Conservation (phyloP, 2,888 invertebrate genomes). For the Melipona beecheii region DNA sequence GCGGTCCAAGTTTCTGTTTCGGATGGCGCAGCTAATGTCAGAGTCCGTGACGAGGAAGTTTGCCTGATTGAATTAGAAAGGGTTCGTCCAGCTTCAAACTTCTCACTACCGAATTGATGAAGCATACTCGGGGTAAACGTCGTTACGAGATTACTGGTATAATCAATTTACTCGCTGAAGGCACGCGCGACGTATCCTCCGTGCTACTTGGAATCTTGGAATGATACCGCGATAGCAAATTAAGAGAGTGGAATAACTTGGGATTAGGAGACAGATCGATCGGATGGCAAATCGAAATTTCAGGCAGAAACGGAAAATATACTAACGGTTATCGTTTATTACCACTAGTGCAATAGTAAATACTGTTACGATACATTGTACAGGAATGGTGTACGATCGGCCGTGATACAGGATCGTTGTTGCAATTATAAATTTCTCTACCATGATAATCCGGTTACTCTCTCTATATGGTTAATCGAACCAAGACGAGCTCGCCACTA, state of each 20-base stretch:
- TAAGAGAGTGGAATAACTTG: not conserved
- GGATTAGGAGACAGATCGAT: not conserved
- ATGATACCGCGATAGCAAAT: not conserved
- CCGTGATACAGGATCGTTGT: constrained; percentile 69
- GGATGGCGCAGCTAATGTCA: constrained; percentile 37
- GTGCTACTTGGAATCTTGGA: not conserved
- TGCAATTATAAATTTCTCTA: constrained; percentile 62
- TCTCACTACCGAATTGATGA: constrained; percentile 71
- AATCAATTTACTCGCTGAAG: constrained; percentile 66
- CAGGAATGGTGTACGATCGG: constrained; percentile 81
- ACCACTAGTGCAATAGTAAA: constrained; percentile 79
- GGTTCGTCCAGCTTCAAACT: constrained; percentile 73
- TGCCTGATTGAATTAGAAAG: constrained; percentile 75
- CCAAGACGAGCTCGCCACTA: constrained; percentile 37
- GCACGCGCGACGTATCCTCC: constrained; percentile 14
- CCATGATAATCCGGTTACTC: constrained; percentile 47
- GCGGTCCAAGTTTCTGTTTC: constrained; percentile 52
- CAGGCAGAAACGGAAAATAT: constrained; percentile 46
- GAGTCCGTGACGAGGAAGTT: constrained; percentile 68
- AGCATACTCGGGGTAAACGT: constrained; percentile 71
- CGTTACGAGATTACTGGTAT: constrained; percentile 71
- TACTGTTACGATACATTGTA: constrained; percentile 82
- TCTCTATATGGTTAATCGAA: constrained; percentile 60
- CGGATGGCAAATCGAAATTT: not conserved
- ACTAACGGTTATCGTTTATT: constrained; percentile 79